Base-by-base conservation (phyloP, 2,113 vertebrate species). In the Oxyruncus cristatus region DNA sequence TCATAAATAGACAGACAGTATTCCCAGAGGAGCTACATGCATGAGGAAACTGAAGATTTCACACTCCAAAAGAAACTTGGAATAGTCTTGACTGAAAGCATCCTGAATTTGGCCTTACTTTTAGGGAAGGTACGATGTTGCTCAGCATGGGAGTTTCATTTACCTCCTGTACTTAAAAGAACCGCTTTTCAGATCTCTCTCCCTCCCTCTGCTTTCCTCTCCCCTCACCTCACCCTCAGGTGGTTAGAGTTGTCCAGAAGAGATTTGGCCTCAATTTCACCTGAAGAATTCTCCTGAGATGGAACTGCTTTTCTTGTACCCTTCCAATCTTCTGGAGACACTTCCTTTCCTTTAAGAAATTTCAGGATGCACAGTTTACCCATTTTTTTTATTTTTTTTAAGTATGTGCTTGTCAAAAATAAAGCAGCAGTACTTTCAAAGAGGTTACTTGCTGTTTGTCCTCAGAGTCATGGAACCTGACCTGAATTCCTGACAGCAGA, bases 401-500 rank as follows among this genome's bases (percentile, higher is more conserved):
- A 55, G 44, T 14, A 53, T 11, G 8, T 4, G 10, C 15, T 47
- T 87, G 22, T 42, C 74, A 49, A 62, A 92, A 88, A 30, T 58
- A 85, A 79, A 91, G 82, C 49, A 88, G n/a, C 12, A 21, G 37
- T 49, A 26, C 46, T 79, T 50, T 70, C 59, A 67, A 44, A 79
- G n/a, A 88, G 53, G n/a, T 20, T 65, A 30, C 37, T 75, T 85
- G 61, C 66, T 82, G 33, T 35, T 85, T 76, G 56, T 42, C 74
- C 78, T 88, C 5, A 0, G 32, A 75, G 50, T 50, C 30, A 1
- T 71, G 49, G 62, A 74, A 53, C 59, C 62, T 55, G 55, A 67
- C 62, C 59, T 92, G 80, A 94, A 95, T 83, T 85, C 62, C 67
- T 83, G 59, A 80, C 11, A 85, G 41, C 27, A 55, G 58, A 94